Evolutionary conservation across 2,888 invertebrate species (phyloP), one percentile per base, ranked within the genome.

Genomic region (Dorcus parallelipipedus): DNA sequence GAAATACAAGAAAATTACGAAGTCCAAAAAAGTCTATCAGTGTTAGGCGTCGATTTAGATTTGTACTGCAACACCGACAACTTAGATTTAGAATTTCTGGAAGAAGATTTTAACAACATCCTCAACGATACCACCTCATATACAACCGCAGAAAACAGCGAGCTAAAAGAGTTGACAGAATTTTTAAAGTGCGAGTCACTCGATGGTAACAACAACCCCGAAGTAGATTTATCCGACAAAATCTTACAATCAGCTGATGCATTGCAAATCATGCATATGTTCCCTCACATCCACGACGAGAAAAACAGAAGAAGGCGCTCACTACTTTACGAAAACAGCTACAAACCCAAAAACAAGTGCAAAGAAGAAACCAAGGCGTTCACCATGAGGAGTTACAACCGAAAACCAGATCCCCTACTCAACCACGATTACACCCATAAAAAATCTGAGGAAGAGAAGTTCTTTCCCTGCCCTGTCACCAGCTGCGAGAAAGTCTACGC

Each of bases 401-500:
- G 62, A 17, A 64, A 61, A 58, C 64, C 65, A 26, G 61, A 62
- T 41, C 67, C 73, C 8, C 56, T 72, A 9, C 47, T 69, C 39
- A 68, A 66, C 60, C 73, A 76, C 62, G 73, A 76, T 59, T 74
- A 76, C 63, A 68, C 71, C 1, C 71, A 74, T 43, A 74, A 72
- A 54, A 70, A 65, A 51, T 33, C 48, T 6, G 73, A 75, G 8
- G 76, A 84, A 70, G 76, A 84, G 71, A 84, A 84, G 67, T 81
- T 82, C 69, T 92, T 83, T 78, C 85, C 84, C 63, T 91, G 86
- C 77, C 86, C 87, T 0, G 88, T 87, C 64, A 81, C 82, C 3
- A 84, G 85, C 51, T 93, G 93, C 70, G 84, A 85, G 17, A 91
- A 95, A 80, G 81, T 91, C 2, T 95, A 95, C 71, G 91, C 93